A percentile compares a stretch with the other conserved stretches of the same genome.
Conservation (phyloP, 2,113 vertebrate genomes). For the Podarcis raffonei region DNA sequence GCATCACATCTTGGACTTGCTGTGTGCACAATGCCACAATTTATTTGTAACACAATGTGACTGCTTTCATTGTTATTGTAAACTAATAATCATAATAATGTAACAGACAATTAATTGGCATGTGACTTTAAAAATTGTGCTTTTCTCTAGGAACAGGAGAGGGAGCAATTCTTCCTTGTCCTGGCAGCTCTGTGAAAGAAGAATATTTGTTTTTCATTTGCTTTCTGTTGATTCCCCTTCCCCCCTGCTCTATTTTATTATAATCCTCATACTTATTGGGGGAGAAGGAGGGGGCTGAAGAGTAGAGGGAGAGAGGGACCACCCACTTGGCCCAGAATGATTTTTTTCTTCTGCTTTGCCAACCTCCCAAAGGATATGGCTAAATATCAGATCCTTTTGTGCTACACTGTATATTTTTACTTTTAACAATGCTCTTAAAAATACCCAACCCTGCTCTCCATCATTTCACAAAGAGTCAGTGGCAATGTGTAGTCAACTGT, state of each 20-base stretch:
- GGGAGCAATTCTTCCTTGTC: constrained; percentile 78
- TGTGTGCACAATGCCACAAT: neutral
- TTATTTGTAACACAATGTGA: neutral
- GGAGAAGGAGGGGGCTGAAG: constrained; percentile 37
- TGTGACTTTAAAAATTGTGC: neutral
- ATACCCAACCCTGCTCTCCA: neutral
- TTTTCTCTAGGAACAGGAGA: constrained; percentile 72
- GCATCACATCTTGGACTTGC: neutral
- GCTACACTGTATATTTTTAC: constrained; percentile 75
- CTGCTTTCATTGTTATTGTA: neutral
- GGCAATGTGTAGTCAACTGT: constrained; percentile 73
- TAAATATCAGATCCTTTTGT: constrained; percentile 71
- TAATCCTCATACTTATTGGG: constrained; percentile 54
- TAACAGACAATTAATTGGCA: neutral
- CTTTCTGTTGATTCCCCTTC: constrained; percentile 47
- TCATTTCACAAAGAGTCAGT: constrained; percentile 46
- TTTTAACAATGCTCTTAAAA: constrained; percentile 57
- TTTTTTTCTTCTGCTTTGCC: constrained; percentile 71
- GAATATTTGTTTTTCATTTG: constrained; percentile 37
- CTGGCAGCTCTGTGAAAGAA: neutral
- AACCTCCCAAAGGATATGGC: constrained; percentile 69
- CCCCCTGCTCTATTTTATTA: constrained; percentile 23
- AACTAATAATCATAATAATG: neutral
- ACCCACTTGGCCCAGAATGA: constrained; percentile 77
- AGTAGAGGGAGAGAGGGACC: constrained; percentile 67